phyloP scores from a whole-genome alignment of 1,140 invertebrate genomes.

The Pseudomyrmex dendroicus region DNA sequence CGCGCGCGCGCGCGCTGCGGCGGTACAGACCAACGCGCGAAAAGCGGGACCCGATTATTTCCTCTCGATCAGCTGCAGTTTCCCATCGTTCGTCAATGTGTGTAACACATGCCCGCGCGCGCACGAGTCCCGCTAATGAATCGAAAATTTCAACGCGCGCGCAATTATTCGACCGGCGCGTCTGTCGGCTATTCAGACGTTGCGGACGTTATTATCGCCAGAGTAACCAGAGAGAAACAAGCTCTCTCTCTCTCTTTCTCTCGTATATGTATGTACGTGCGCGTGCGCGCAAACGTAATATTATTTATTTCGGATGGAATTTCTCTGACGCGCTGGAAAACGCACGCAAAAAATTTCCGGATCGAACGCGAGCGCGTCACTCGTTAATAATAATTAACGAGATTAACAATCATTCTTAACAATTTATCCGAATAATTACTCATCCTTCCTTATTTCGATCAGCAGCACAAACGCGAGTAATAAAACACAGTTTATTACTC shows the following conservation, averaged over 20 bases:
- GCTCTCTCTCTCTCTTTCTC: no score
- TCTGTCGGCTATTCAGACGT: conserved; percentile 38
- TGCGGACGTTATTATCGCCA: conserved; percentile 23
- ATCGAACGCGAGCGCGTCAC: no score
- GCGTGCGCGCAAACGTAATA: neutral
- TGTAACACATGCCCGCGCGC: neutral
- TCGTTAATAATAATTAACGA: neutral
- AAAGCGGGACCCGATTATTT: conserved; percentile 48
- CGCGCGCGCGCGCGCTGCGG: neutral
- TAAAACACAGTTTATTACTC: conserved; percentile 10
- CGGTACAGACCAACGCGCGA: conserved; percentile 31
- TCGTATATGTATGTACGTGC: no score
- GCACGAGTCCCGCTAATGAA: conserved; percentile 31
- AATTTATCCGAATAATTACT: neutral
- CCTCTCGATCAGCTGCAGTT: conserved; percentile 56
- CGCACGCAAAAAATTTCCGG: neutral
- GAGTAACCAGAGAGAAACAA: neutral
- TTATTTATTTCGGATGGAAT: conserved; percentile 1
- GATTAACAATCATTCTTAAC: neutral
- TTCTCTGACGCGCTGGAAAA: neutral
- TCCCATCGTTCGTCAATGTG: conserved; percentile 13
- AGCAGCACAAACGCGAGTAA: neutral
- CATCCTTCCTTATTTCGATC: neutral
- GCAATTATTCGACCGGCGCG: conserved; percentile 32
- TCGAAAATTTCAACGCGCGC: conserved; percentile 45